Conservation (phyloP, 2,888 invertebrate species). For the Euphydryas editha region DNA sequence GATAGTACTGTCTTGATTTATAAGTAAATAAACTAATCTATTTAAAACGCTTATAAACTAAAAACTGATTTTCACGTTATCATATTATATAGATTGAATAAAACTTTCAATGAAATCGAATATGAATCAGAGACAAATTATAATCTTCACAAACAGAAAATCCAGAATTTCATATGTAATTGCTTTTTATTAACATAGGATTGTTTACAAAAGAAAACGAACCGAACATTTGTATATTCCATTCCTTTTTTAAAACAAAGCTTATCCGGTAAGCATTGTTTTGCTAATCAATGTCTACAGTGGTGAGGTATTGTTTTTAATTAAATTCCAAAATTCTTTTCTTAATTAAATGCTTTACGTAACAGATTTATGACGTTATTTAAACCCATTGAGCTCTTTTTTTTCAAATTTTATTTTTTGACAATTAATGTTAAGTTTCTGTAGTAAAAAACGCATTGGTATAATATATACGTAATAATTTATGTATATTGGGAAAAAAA, state of each 20-base stretch:
- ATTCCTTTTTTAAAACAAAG: conserved; percentile 17
- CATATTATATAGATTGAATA: too few species aligned
- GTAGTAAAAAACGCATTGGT: too few species aligned
- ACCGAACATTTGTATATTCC: conserved; percentile 14
- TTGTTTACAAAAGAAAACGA: conserved; percentile 16
- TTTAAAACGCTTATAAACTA: too few species aligned
- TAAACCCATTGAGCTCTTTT: background rate
- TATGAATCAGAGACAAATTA: background rate
- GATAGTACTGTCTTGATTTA: too few species aligned
- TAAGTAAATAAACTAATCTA: too few species aligned
- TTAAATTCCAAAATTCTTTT: conserved; percentile 23
- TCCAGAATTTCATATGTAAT: background rate
- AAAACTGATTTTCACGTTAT: too few species aligned
- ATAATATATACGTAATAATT: too few species aligned
- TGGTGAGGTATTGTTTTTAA: conserved; percentile 20
- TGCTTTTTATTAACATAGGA: conserved; percentile 9
- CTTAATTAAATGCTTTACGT: conserved; percentile 18
- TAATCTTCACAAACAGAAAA: background rate
- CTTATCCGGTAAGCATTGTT: conserved; percentile 18
- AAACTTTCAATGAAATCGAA: too few species aligned
- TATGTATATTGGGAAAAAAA: too few species aligned
- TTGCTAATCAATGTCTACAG: conserved; percentile 26
- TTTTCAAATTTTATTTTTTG: background rate
- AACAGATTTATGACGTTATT: conserved; percentile 16
- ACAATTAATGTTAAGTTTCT: background rate